phyloP scores from a whole-genome alignment of 2,113 vertebrate species.

The Osmerus eperlanus region DNA sequence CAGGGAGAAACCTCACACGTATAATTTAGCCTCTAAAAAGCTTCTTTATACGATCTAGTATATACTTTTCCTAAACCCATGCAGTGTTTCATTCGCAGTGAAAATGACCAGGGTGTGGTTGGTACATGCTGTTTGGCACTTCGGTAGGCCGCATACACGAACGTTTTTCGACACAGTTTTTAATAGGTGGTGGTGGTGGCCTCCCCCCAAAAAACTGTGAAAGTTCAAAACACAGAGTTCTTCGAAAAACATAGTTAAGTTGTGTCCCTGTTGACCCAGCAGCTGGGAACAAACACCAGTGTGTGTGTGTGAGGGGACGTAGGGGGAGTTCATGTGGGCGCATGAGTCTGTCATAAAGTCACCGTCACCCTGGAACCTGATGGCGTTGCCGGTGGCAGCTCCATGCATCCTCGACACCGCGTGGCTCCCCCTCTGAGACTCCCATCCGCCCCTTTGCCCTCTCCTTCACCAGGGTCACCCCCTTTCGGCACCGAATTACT shows the following conservation, averaged over 20 bases:
- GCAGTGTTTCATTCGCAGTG: constrained; percentile 1
- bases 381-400: not conserved
- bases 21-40: constrained; percentile 21
- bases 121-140: constrained; percentile 13
- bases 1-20: constrained; percentile 19
- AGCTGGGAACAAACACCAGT: not conserved
- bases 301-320: constrained; percentile 21
- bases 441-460: not conserved
- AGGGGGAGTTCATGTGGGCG: not conserved
- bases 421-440: not conserved
- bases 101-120: constrained; percentile 9
- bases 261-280: not conserved
- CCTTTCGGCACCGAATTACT: constrained; percentile 11
- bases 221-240: constrained; percentile 16
- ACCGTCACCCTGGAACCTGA: not conserved
- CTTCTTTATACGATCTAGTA: constrained; percentile 9
- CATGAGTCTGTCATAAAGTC: not conserved
- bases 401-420: too few relatives aligned
- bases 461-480: constrained; percentile 12
- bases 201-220: constrained; percentile 2
- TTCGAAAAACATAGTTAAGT: not conserved
- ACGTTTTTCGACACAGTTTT: not conserved
- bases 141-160: constrained; percentile 8
- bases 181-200: not conserved
- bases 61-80: constrained; percentile 11